These are phyloP conservation scores for Drosophila pegasa DNA, from an alignment of 2,888 invertebrate species.

Conservation along the genomic window DNA sequence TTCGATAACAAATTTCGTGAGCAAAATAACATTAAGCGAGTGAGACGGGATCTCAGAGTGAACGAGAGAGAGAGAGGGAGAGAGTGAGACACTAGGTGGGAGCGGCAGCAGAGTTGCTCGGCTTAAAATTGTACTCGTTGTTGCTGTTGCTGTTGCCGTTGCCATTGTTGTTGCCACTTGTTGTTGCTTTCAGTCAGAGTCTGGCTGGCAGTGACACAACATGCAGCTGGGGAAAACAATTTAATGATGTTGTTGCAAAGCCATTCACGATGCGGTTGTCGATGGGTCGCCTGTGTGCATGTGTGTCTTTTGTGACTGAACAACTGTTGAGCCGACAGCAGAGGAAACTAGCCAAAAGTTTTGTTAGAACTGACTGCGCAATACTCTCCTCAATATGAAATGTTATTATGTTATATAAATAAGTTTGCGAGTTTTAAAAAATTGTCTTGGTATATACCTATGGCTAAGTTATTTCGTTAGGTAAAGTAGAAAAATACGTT, in stretches of 20 bases:
- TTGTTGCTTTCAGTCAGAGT: conserved; percentile 37
- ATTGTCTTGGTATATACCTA: too few species aligned
- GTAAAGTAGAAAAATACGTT: too few species aligned
- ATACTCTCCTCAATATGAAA: background rate
- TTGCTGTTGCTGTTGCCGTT: conserved; percentile 12
- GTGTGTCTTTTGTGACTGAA: conserved; percentile 17
- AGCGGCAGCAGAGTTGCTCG: conserved; percentile 23
- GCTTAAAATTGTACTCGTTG: conserved; percentile 21
- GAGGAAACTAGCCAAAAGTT: background rate
- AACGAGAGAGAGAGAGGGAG: background rate
- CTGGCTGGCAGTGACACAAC: conserved; percentile 39
- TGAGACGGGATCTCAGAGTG: background rate
- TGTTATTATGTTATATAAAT: too few species aligned
- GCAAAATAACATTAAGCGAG: conserved; percentile 52
- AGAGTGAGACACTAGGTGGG: conserved; percentile 11
- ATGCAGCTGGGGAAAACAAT: conserved; percentile 74
- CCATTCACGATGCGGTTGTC: conserved; percentile 49
- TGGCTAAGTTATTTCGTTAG: too few species aligned
- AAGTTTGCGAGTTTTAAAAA: too few species aligned
- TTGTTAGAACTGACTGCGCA: background rate
- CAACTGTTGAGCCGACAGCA: conserved; percentile 37
- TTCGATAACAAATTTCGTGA: conserved; percentile 58
- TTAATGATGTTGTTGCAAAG: conserved; percentile 68
- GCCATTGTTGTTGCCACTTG: conserved; percentile 9
- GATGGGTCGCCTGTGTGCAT: conserved; percentile 5